Conservation (phyloP, 2,113 vertebrate genomes). For the Atractosteus spatula region DNA sequence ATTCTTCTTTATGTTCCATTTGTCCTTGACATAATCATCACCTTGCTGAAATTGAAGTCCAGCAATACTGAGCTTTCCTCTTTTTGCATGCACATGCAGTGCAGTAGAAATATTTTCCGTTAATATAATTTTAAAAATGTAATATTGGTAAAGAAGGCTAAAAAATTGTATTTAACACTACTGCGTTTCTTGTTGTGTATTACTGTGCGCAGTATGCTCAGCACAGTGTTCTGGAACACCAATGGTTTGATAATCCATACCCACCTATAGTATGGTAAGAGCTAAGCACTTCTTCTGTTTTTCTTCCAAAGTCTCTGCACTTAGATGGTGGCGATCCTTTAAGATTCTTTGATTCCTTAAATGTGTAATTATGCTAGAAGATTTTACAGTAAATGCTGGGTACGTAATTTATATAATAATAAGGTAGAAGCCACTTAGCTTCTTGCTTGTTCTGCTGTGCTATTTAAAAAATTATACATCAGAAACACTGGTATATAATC, state of each 20-base stretch:
- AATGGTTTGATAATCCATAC: background rate
- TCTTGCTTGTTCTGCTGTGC: constrained; percentile 19
- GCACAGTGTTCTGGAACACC: background rate
- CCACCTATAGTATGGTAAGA: too few species aligned
- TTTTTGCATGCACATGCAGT: too few species aligned
- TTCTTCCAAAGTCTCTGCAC: constrained; percentile 6
- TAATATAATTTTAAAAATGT: too few species aligned
- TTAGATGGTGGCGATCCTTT: constrained; percentile 15
- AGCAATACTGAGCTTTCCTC: too few species aligned
- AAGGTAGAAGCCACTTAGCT: constrained; percentile 21
- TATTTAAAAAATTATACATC: constrained; percentile 26
- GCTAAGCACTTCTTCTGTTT: background rate
- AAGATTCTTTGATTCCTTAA: constrained; percentile 27
- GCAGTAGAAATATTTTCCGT: too few species aligned
- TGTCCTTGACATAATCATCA: too few species aligned
- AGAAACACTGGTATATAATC: constrained; percentile 14
- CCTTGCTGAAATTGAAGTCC: too few species aligned
- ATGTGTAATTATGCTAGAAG: constrained; percentile 20
- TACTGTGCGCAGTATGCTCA: background rate
- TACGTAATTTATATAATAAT: constrained; percentile 35
- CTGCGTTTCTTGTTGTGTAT: too few species aligned
- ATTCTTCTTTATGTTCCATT: too few species aligned
- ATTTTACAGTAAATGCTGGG: constrained; percentile 6
- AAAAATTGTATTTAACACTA: too few species aligned
- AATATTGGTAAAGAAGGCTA: too few species aligned